These are phyloP conservation scores for Lasaia peninsularis DNA, from an alignment of 1,140 invertebrate genomes.

Conservation along the genomic window DNA sequence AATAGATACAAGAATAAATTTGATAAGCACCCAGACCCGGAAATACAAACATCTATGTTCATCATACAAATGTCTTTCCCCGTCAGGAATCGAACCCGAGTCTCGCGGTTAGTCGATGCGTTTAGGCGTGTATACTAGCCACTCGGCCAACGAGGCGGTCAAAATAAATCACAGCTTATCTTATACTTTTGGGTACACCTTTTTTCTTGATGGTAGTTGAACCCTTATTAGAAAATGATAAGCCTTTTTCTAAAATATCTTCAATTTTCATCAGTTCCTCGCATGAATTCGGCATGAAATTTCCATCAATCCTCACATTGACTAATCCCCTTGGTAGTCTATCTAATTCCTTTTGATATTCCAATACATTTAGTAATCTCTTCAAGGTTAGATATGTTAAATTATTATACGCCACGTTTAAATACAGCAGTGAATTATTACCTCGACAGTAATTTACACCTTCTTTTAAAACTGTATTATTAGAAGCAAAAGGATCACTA, in stretches of 20 bases:
- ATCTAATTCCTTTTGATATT: slow-evolving; percentile 34
- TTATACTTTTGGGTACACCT: background rate
- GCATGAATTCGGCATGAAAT: slow-evolving; percentile 41
- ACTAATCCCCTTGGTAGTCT: slow-evolving; percentile 45
- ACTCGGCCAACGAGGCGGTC: no score
- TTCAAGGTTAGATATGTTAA: slow-evolving; percentile 39
- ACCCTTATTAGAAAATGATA: background rate
- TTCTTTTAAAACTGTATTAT: slow-evolving; percentile 31
- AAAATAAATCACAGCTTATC: background rate
- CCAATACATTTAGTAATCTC: slow-evolving; percentile 38
- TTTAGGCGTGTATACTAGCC: no score
- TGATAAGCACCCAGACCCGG: no score
- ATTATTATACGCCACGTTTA: slow-evolving; percentile 54
- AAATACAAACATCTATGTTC: no score
- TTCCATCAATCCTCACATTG: slow-evolving; percentile 50
- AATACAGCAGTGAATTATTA: slow-evolving; percentile 41
- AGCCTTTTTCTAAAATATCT: slow-evolving; percentile 33
- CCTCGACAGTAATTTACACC: slow-evolving; percentile 37
- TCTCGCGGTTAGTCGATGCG: no score
- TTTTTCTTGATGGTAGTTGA: background rate
- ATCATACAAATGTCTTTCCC: no score
- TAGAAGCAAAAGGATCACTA: slow-evolving; percentile 37
- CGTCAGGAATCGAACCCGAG: no score
- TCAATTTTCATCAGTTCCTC: slow-evolving; percentile 39
- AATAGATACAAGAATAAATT: no score